phyloP scores from a whole-genome alignment of 1,140 invertebrate species.

The Lepidurus couesii region DNA sequence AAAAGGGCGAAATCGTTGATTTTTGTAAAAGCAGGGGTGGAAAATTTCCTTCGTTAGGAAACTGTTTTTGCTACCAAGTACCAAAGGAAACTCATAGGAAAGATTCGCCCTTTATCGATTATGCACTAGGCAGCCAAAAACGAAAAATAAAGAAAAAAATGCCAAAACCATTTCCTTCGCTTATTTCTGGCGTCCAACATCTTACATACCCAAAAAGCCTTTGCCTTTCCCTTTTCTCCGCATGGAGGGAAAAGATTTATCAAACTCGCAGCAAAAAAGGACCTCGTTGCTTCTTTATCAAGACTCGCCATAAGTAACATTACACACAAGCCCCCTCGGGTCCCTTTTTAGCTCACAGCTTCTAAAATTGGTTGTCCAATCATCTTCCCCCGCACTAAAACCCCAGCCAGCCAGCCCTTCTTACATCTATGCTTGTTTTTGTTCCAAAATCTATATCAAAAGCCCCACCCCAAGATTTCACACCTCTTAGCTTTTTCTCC shows the following conservation, averaged over 20 bases:
- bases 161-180: not conserved
- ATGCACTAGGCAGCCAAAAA: not conserved
- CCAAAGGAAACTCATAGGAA: not conserved
- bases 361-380: slow-evolving; percentile 16
- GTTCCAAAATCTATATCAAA: too few relatives aligned
- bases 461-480: too few relatives aligned
- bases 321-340: not conserved
- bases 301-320: not conserved
- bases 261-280: not conserved
- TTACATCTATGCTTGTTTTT: too few relatives aligned
- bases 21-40: not conserved
- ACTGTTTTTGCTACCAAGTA: not conserved
- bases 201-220: not conserved
- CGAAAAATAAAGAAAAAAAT: not conserved
- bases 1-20: not conserved
- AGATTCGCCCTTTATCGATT: not conserved
- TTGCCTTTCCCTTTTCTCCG: not conserved
- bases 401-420: too few relatives aligned
- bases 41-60: not conserved
- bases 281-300: not conserved
- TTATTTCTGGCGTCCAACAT: not conserved
- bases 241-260: not conserved
- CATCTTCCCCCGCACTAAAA: not conserved
- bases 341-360: slow-evolving; percentile 10
- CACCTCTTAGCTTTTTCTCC: too few relatives aligned